Evolutionary conservation across 2,113 vertebrate genomes (phyloP).

Genomic region (Semicossyphus pulcher): DNA sequence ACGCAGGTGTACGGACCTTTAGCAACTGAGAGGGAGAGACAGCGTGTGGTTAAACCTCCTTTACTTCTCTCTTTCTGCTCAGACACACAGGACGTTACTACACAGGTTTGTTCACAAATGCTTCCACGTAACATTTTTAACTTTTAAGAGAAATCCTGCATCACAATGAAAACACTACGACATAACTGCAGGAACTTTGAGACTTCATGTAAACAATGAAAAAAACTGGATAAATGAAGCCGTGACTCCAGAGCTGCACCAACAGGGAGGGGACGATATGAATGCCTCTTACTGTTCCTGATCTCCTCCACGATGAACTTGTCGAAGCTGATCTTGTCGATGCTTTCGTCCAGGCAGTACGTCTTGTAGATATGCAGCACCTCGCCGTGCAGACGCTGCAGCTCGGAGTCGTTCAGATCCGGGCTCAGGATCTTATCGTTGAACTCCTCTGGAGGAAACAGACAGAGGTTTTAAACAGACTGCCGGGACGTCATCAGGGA

Average conservation of each 20-base stretch:
- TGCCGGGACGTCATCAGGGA: too few relatives aligned
- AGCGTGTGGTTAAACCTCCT: neutral
- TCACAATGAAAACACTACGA: too few relatives aligned
- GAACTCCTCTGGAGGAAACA: conserved; percentile 89
- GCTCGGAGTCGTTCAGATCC: conserved; percentile 90
- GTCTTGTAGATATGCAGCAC: conserved; percentile 92
- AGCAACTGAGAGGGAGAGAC: conserved; percentile 83
- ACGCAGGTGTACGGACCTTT: conserved; percentile 88
- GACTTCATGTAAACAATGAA: too few relatives aligned
- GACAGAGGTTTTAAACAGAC: rapidly evolving
- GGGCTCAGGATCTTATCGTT: conserved; percentile 94
- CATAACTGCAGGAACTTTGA: too few relatives aligned
- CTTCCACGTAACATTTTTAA: too few relatives aligned
- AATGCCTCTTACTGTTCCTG: conserved; percentile 85
- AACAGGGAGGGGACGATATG: too few relatives aligned
- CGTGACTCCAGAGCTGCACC: too few relatives aligned
- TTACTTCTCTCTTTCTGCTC: too few relatives aligned
- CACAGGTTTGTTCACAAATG: too few relatives aligned
- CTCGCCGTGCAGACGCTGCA: conserved; percentile 89
- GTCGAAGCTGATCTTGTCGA: conserved; percentile 96
- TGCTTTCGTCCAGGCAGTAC: conserved; percentile 95
- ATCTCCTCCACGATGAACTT: conserved; percentile 94
- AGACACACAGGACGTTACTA: too few relatives aligned
- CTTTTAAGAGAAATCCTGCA: too few relatives aligned
- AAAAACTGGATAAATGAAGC: too few relatives aligned